Evolutionary conservation across 2,888 invertebrate genomes (phyloP).

Genomic region (Syrphus vitripennis): DNA sequence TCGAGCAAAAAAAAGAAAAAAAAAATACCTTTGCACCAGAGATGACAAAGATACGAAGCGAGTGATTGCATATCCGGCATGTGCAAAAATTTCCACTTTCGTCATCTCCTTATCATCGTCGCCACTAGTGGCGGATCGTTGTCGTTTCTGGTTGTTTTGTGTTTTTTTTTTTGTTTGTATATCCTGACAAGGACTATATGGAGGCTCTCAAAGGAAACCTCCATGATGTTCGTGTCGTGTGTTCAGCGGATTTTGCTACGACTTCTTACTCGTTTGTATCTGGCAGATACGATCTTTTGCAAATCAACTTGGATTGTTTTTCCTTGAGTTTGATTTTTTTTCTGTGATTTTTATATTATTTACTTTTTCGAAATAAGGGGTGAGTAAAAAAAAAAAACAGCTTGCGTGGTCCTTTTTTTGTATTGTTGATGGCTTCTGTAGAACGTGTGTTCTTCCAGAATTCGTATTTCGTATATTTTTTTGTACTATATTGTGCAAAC

Average conservation of each 20-base stretch:
- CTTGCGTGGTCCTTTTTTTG: slow-evolving; percentile 46
- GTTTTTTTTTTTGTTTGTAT: slow-evolving; percentile 28
- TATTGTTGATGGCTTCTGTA: neutral
- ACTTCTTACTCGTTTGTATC: neutral
- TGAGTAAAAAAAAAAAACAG: slow-evolving; percentile 45
- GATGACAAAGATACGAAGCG: slow-evolving; percentile 50
- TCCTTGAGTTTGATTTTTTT: slow-evolving; percentile 8
- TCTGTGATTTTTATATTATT: neutral
- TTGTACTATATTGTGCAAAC: slow-evolving; percentile 23
- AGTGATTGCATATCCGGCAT: slow-evolving; percentile 74
- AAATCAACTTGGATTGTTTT: slow-evolving; percentile 39
- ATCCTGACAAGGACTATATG: slow-evolving; percentile 40
- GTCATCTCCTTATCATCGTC: slow-evolving; percentile 47
- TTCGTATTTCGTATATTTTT: too few relatives aligned
- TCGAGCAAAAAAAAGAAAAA: neutral
- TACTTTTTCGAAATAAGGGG: slow-evolving; percentile 20
- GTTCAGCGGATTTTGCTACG: slow-evolving; percentile 34
- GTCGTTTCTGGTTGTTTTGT: slow-evolving; percentile 18
- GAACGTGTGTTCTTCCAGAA: slow-evolving; percentile 5
- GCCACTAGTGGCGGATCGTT: slow-evolving; percentile 52
- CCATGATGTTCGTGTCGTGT: slow-evolving; percentile 48
- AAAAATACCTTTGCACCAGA: slow-evolving; percentile 37
- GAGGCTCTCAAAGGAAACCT: slow-evolving; percentile 26
- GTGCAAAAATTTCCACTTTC: slow-evolving; percentile 74
- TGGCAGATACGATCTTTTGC: slow-evolving; percentile 48